Evolutionary conservation across 2,113 vertebrate species (phyloP).

Genomic region (Dasyornis broadbenti): DNA sequence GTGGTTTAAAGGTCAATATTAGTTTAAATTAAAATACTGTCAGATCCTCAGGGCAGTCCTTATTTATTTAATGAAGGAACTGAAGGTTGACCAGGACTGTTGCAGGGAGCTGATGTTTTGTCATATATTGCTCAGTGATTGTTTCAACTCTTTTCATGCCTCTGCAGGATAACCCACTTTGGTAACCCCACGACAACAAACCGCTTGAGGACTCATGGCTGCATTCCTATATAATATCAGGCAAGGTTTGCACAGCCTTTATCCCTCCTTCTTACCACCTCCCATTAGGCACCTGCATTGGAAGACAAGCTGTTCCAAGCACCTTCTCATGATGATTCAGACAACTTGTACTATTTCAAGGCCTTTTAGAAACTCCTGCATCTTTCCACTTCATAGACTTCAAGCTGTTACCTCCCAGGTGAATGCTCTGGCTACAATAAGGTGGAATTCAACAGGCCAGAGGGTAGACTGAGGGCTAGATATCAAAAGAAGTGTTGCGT

Average conservation of each 20-base stretch:
- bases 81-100: not conserved
- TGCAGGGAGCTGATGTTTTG: not conserved
- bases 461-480: not conserved
- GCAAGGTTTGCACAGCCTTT: not conserved
- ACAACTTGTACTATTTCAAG: not conserved
- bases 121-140: not conserved
- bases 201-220: not conserved
- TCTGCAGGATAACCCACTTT: not conserved
- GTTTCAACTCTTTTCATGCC: not conserved
- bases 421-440: not conserved
- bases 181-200: not conserved
- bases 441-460: not conserved
- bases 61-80: not conserved
- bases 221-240: not conserved
- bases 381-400: not conserved
- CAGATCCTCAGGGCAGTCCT: not conserved
- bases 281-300: not conserved
- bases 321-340: not conserved
- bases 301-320: not conserved
- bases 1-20: not conserved
- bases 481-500: not conserved
- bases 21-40: not conserved
- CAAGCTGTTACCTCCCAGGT: not conserved
- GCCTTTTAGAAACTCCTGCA: not conserved
- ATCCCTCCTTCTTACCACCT: not conserved